Evolutionary conservation across 2,888 invertebrate genomes (phyloP), one percentile per base, ranked within the genome.

Genomic region (Eupeodes latifasciatus): DNA sequence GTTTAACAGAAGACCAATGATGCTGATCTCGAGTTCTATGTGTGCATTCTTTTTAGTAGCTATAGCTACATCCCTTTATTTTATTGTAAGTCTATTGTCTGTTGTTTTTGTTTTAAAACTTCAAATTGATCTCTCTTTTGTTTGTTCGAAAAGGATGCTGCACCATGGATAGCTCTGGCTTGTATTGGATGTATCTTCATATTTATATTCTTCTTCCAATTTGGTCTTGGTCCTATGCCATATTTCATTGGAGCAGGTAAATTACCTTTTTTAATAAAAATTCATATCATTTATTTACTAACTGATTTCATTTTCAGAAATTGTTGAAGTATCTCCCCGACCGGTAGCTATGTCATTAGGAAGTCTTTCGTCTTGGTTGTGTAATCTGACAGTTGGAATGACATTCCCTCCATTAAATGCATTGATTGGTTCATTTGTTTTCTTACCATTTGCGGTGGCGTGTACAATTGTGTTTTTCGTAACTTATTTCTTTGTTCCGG

Each of bases 181-280:
- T 96, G 96, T 90, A 96, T 96, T 90, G 92, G 94, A 11, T 95
- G 96, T 0, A 96, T 97, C 40, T 93, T 97, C 75, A 93, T 94
- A 0, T 98, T 96, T 91, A 97, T 98, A 27, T 93, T 97, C 36
- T 95, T 96, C 87, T 98, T 97, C 91, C 97, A 97, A 74, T 94
- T 97, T 82, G 98, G 97, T 0, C 94, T 98, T n/a, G 98, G 98
- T 0, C 97, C 97, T 0, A 96, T 97, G 91, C 97, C 97, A 0
- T 97, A 96, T 92, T 97, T 97, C 91, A 96, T 97, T 83, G 97
- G 96, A n/a, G 96, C 97, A 85, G 96, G 96, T 96, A 89, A 90
- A 92, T 91, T 34, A n/a, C 9, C 12, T 0, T 59, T 27, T 3
- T 40, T 11, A 10, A 14, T 14, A 6, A 2, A 27, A 2, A 44